A percentile compares a stretch with the other conserved stretches of the same genome.
These are phyloP conservation scores for Zaprionus capensis DNA, from an alignment of 1,140 invertebrate genomes.

Conservation along the genomic window DNA sequence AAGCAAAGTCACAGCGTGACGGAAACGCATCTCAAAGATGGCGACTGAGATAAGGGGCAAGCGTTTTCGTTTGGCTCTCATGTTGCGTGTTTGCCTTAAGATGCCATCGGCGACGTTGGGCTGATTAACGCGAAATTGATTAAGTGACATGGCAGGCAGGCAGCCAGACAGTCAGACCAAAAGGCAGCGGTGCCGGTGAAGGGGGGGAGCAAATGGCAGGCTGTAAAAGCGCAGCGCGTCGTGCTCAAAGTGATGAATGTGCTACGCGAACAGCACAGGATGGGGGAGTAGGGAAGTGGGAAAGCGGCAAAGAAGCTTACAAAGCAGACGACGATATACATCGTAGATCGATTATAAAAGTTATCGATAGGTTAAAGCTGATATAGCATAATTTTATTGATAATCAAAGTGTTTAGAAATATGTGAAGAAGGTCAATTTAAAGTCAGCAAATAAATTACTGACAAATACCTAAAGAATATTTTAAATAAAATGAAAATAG, in stretches of 20 bases:
- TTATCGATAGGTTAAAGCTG: background rate
- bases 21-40: conserved; percentile 56
- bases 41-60: conserved; percentile 58
- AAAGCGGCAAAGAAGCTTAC: background rate
- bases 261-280: background rate
- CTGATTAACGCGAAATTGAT: conserved; percentile 82
- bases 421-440: background rate
- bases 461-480: background rate
- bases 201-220: background rate
- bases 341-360: background rate
- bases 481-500: background rate
- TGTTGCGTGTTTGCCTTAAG: conserved; percentile 68
- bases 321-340: background rate
- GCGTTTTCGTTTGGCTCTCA: conserved; percentile 39
- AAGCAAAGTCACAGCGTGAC: conserved; percentile 31
- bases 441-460: background rate
- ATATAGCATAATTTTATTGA: no score
- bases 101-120: conserved; percentile 73
- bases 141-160: conserved; percentile 66
- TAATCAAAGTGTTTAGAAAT: background rate
- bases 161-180: conserved; percentile 23
- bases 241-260: conserved; percentile 50
- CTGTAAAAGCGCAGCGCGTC: conserved; percentile 35
- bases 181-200: background rate
- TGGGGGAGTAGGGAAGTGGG: background rate